phyloP scores from a whole-genome alignment of 1,140 invertebrate species.

The Bombus impatiens region DNA sequence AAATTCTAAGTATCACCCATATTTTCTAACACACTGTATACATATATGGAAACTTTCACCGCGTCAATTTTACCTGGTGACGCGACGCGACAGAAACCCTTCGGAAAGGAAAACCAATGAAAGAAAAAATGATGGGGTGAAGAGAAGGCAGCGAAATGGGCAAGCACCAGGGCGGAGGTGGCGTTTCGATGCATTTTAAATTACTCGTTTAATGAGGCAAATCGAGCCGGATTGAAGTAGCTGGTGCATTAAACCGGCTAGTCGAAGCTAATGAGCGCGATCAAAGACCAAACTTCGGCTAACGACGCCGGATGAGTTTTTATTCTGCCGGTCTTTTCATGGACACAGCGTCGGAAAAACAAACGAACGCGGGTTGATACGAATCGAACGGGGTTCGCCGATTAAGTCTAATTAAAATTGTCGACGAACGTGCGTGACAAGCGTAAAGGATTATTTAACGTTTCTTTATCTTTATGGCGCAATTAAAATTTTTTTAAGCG shows the following conservation, averaged over 20 bases:
- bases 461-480: background rate
- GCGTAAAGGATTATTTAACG: slow-evolving; percentile 2
- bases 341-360: background rate
- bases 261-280: slow-evolving; percentile 43
- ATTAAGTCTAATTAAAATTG: slow-evolving; percentile 42
- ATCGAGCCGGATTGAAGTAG: slow-evolving; percentile 32
- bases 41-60: no score
- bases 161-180: background rate
- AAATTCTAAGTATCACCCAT: no score
- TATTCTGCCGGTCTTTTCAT: slow-evolving; percentile 12
- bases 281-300: slow-evolving; percentile 37
- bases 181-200: slow-evolving; percentile 43
- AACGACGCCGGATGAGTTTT: slow-evolving; percentile 32
- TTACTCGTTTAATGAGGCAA: slow-evolving; percentile 40
- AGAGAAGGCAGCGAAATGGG: background rate
- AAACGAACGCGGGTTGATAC: slow-evolving; percentile 6
- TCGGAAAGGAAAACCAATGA: background rate
- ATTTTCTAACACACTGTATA: no score
- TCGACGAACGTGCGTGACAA: background rate
- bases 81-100: no score
- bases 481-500: slow-evolving; percentile 1
- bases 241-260: slow-evolving; percentile 36
- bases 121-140: background rate
- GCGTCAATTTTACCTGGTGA: no score
- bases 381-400: background rate